Conservation (phyloP, 1,140 invertebrate genomes). For the Mercenaria mercenaria region DNA sequence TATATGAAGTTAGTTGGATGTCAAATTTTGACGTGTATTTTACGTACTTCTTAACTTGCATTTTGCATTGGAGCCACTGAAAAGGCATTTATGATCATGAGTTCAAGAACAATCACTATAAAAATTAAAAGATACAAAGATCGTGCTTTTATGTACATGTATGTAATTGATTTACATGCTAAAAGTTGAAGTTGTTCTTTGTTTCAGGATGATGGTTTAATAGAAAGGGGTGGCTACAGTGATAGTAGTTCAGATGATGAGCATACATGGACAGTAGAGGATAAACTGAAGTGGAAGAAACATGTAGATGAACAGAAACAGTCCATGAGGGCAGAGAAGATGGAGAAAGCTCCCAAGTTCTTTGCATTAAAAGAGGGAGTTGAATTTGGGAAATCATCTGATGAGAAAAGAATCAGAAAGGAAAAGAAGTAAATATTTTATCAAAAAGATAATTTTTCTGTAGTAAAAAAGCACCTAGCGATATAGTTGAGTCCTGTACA, state of each 20-base stretch:
- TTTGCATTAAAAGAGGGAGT: conserved; percentile 90
- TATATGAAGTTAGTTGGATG: too few species aligned
- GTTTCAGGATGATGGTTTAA: conserved; percentile 32
- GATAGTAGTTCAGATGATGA: conserved; percentile 91
- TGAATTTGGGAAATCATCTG: conserved; percentile 87
- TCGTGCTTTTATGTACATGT: too few species aligned
- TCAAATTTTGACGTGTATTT: too few species aligned
- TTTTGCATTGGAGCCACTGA: too few species aligned
- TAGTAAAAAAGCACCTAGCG: conserved; percentile 39
- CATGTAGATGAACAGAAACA: conserved; percentile 80
- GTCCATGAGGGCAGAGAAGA: conserved; percentile 22
- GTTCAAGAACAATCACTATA: too few species aligned
- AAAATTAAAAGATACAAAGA: too few species aligned
- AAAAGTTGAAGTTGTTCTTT: too few species aligned
- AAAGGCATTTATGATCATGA: too few species aligned
- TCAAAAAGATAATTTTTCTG: not conserved
- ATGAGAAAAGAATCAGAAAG: conserved; percentile 86
- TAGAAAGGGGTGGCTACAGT: conserved; percentile 85
- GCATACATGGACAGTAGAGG: conserved; percentile 91
- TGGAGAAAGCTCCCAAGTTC: conserved; percentile 87
- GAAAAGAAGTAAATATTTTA: conserved; percentile 78
- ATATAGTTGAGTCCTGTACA: conserved; percentile 24
- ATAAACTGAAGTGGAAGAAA: conserved; percentile 91
- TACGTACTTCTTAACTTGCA: too few species aligned
- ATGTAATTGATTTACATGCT: too few species aligned